Conservation (phyloP, 2,888 invertebrate species). For the Druceiella hillmani region DNA sequence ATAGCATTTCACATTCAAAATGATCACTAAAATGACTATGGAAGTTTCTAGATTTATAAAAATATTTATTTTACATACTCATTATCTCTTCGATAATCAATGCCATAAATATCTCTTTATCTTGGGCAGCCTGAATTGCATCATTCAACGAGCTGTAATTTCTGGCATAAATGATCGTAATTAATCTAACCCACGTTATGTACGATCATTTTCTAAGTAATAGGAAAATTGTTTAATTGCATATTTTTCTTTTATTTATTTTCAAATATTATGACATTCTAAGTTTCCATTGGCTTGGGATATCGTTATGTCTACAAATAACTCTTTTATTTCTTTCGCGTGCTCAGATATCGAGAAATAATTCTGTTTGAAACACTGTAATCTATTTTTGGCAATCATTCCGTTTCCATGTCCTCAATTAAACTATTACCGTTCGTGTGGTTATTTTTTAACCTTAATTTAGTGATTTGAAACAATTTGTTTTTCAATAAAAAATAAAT, state of each 20-base stretch:
- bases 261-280: neutral
- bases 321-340: slow-evolving; percentile 3
- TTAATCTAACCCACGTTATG: no score
- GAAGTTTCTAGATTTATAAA: neutral
- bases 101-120: slow-evolving; percentile 2
- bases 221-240: slow-evolving; percentile 6
- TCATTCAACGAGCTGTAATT: slow-evolving; percentile 13
- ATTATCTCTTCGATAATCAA: neutral
- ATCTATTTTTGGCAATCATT: neutral
- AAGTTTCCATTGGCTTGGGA: slow-evolving; percentile 4
- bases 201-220: neutral
- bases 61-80: neutral
- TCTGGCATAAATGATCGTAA: slow-evolving; percentile 7
- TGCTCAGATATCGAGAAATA: neutral
- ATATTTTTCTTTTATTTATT: slow-evolving; percentile 4
- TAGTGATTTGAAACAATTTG: neutral
- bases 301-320: slow-evolving; percentile 7
- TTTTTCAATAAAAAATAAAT: no score
- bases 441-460: neutral
- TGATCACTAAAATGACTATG: neutral
- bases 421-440: neutral
- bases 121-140: slow-evolving; percentile 15
- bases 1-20: neutral
- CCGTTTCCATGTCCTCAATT: neutral
- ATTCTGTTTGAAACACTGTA: neutral